A percentile compares a stretch with the other conserved stretches of the same genome.
phyloP scores from a whole-genome alignment of 1,140 invertebrate species.

The Achroia grisella region DNA sequence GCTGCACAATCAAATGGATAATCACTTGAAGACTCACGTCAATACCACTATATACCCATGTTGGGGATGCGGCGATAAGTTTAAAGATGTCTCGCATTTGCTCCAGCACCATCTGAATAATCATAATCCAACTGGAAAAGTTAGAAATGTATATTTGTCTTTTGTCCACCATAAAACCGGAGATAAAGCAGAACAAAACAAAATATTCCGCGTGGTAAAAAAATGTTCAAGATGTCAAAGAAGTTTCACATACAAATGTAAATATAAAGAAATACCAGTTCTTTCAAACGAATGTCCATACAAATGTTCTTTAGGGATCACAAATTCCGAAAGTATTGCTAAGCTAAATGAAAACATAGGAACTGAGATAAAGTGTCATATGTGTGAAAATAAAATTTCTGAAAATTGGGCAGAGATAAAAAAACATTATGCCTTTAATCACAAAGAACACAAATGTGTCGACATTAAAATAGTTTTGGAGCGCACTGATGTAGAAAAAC shows the following conservation, averaged over 20 bases:
- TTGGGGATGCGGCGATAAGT: constrained; percentile 39
- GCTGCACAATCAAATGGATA: constrained; percentile 31
- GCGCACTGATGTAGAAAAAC: constrained; percentile 29
- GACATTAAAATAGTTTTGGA: constrained; percentile 40
- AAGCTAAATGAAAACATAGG: constrained; percentile 6
- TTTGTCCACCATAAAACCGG: not conserved
- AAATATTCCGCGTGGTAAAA: constrained; percentile 37
- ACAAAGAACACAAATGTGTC: constrained; percentile 42
- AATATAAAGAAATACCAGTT: constrained; percentile 25
- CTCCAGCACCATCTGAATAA: constrained; percentile 39
- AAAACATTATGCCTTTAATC: constrained; percentile 39
- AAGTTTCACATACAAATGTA: constrained; percentile 41
- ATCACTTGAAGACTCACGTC: constrained; percentile 40
- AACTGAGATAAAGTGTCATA: constrained; percentile 30
- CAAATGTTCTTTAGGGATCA: constrained; percentile 23
- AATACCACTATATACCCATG: constrained; percentile 34
- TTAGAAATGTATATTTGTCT: constrained; percentile 9
- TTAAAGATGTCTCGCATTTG: constrained; percentile 27
- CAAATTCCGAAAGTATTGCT: constrained; percentile 1
- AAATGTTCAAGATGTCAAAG: constrained; percentile 42
- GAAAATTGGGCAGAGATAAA: constrained; percentile 48
- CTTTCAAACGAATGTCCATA: constrained; percentile 39
- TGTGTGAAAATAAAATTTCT: constrained; percentile 41
- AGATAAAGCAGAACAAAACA: constrained; percentile 6
- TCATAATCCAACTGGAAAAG: constrained; percentile 19